These are phyloP conservation scores for Andrena camellia DNA, from an alignment of 2,888 invertebrate genomes.

Conservation along the genomic window DNA sequence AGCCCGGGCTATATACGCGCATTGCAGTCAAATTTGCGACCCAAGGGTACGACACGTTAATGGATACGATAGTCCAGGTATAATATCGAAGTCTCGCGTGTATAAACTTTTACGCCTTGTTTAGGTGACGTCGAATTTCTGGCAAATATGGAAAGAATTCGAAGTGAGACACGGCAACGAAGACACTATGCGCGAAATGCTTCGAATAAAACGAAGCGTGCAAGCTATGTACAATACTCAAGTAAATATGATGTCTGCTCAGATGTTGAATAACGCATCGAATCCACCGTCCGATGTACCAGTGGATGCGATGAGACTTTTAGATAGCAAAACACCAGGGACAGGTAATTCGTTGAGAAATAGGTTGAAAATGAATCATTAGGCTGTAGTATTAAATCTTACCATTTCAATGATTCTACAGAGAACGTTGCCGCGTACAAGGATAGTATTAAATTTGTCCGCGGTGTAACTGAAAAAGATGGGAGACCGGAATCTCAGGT, in stretches of 20 bases:
- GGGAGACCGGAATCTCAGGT: conserved; percentile 88
- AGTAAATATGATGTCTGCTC: conserved; percentile 99
- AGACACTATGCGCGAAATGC: conserved; percentile 99
- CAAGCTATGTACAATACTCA: conserved; percentile 99
- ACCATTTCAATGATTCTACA: conserved; percentile 35
- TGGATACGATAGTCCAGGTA: background rate
- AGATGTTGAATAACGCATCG: conserved; percentile 94
- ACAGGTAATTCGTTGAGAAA: conserved; percentile 45
- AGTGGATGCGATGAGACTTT: conserved; percentile 94
- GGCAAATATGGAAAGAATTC: conserved; percentile 99
- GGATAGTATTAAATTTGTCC: conserved; percentile 93
- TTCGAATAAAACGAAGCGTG: conserved; percentile 98
- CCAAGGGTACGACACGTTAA: conserved; percentile 89
- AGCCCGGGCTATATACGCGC: conserved; percentile 98
- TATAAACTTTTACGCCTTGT: background rate
- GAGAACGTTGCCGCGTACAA: conserved; percentile 74
- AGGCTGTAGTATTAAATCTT: conserved; percentile 3
- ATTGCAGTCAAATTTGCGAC: conserved; percentile 99
- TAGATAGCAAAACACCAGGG: conserved; percentile 91
- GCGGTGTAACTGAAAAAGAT: conserved; percentile 94
- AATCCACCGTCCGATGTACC: conserved; percentile 89
- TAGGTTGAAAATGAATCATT: background rate
- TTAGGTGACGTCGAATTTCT: conserved; percentile 94
- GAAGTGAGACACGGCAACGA: conserved; percentile 99
- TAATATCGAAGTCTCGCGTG: conserved; percentile 1